Percentiles rank a stretch among this genome's conserved stretches.
Conservation (phyloP, 2,113 vertebrate species). For the Pantherophis guttatus region DNA sequence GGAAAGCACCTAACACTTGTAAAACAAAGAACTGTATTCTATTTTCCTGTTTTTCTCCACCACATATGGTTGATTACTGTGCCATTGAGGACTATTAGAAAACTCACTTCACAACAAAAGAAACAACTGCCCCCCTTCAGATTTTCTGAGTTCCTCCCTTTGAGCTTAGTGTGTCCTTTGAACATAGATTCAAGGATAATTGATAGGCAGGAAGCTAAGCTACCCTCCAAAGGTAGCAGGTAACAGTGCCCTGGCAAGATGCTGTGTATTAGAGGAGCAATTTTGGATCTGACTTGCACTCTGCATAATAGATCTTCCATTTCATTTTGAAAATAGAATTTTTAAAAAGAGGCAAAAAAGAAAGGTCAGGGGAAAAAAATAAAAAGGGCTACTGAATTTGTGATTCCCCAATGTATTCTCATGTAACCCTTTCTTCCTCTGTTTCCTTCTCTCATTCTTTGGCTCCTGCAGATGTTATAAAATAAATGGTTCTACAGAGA, state of each 20-base stretch:
- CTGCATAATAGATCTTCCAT: neutral
- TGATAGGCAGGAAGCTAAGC: neutral
- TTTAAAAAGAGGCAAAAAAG: neutral
- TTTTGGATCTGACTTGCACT: neutral
- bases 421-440: neutral
- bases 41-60: conserved; percentile 7
- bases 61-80: neutral
- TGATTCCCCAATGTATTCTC: neutral
- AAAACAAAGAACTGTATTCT: conserved; percentile 28
- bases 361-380: neutral
- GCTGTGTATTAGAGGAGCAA: neutral
- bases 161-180: neutral
- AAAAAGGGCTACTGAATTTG: neutral
- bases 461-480: neutral
- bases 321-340: neutral
- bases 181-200: neutral
- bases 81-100: neutral
- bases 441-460: neutral
- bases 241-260: neutral
- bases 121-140: neutral
- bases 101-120: neutral
- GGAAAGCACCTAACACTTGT: conserved; percentile 3
- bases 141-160: neutral
- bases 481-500: neutral
- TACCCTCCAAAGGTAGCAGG: neutral